Conservation (phyloP, 1,140 invertebrate genomes). For the Diorhabda sublineata region DNA sequence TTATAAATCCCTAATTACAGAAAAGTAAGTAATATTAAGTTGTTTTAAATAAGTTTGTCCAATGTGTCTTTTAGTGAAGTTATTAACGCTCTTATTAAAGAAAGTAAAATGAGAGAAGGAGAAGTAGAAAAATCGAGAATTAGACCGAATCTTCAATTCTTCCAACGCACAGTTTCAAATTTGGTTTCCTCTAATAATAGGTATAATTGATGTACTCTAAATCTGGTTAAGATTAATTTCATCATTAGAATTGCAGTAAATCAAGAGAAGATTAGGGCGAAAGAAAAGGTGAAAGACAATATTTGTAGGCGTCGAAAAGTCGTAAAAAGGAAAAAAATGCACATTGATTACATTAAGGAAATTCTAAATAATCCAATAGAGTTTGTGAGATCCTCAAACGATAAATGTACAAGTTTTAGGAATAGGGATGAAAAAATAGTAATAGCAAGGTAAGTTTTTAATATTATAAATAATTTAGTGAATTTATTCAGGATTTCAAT, state of each 20-base stretch:
- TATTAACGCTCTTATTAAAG: slow-evolving; percentile 16
- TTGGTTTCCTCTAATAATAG: slow-evolving; percentile 17
- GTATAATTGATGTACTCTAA: neutral
- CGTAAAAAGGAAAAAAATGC: slow-evolving; percentile 5
- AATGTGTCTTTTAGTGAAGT: slow-evolving; percentile 16
- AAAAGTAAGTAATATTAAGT: neutral
- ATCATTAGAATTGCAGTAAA: slow-evolving; percentile 4
- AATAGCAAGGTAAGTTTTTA: too few species aligned
- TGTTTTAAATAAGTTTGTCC: neutral
- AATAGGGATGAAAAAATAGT: neutral
- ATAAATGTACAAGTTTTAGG: neutral
- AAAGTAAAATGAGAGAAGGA: slow-evolving; percentile 16
- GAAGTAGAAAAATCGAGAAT: slow-evolving; percentile 13
- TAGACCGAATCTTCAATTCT: slow-evolving; percentile 15
- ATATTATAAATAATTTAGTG: too few species aligned
- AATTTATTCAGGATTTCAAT: too few species aligned
- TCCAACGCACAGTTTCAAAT: slow-evolving; percentile 17
- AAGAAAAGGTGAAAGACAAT: slow-evolving; percentile 6
- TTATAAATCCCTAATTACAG: slow-evolving; percentile 15
- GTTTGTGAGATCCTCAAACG: neutral
- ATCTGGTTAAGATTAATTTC: neutral
- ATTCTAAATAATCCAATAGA: slow-evolving; percentile 5
- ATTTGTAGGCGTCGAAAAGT: neutral
- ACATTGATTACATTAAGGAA: slow-evolving; percentile 5
- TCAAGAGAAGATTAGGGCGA: slow-evolving; percentile 7